Percentiles rank a stretch among this genome's conserved stretches.
phyloP scores from a whole-genome alignment of 2,797 vertebrate genomes.

The Hyperoplus lanceolatus region DNA sequence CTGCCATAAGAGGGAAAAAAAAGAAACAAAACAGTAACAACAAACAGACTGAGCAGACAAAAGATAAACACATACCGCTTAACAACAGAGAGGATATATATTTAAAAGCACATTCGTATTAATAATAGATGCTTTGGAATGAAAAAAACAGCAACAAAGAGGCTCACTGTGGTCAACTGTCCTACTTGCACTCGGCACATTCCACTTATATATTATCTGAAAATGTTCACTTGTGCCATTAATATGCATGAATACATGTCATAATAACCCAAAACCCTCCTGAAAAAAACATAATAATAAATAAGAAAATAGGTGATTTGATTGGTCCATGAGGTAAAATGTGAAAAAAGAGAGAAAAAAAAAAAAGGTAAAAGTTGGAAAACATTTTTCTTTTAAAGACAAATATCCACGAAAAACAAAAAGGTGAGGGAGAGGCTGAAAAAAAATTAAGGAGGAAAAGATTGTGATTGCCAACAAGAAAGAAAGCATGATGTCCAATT shows the following conservation, averaged over 20 bases:
- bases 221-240: conserved; percentile 66
- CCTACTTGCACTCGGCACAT: conserved; percentile 66
- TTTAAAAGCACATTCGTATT: conserved; percentile 84
- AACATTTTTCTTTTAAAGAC: conserved; percentile 37
- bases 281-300: conserved; percentile 76
- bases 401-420: conserved; percentile 5
- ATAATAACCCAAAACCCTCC: conserved; percentile 21
- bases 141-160: conserved; percentile 72
- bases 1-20: conserved; percentile 6
- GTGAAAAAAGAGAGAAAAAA: conserved; percentile 52
- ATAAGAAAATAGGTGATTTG: conserved; percentile 81
- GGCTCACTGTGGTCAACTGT: conserved; percentile 56
- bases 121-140: conserved; percentile 86
- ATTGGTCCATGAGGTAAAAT: conserved; percentile 85
- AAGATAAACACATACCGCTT: conserved; percentile 58
- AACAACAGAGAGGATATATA: conserved; percentile 70
- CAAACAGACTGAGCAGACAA: conserved; percentile 52
- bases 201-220: conserved; percentile 82
- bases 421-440: background rate
- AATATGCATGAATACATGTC: conserved; percentile 64
- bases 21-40: background rate
- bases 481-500: conserved; percentile 47
- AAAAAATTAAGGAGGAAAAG: conserved; percentile 35
- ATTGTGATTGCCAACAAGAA: conserved; percentile 47
- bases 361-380: conserved; percentile 40